phyloP scores from a whole-genome alignment of 2,888 invertebrate species.

The Iselma pallidipennis region DNA sequence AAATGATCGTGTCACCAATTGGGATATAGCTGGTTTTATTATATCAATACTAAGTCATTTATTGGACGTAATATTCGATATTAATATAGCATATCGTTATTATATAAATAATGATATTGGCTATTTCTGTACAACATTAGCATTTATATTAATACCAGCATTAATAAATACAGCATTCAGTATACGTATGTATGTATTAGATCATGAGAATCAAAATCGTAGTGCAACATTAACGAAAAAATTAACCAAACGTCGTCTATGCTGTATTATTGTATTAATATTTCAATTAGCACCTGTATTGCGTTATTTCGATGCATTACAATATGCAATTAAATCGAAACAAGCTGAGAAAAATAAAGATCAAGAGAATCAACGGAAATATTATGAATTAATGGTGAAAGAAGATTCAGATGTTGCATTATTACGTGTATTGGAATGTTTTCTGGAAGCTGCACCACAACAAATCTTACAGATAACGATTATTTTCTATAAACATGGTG shows the following conservation, averaged over 20 bases:
- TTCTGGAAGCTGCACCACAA: slow-evolving; percentile 80
- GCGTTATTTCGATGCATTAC: slow-evolving; percentile 66
- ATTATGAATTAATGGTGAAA: slow-evolving; percentile 74
- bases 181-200: slow-evolving; percentile 68
- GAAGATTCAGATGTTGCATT: slow-evolving; percentile 81
- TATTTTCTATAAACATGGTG: slow-evolving; percentile 61
- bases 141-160: slow-evolving; percentile 74
- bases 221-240: slow-evolving; percentile 62
- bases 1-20: slow-evolving; percentile 62
- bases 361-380: slow-evolving; percentile 63
- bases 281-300: slow-evolving; percentile 76
- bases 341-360: slow-evolving; percentile 64
- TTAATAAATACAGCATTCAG: slow-evolving; percentile 76
- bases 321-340: slow-evolving; percentile 70
- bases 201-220: slow-evolving; percentile 61
- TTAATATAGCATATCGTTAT: slow-evolving; percentile 71
- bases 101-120: slow-evolving; percentile 59
- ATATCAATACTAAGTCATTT: slow-evolving; percentile 72
- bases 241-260: slow-evolving; percentile 62
- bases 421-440: slow-evolving; percentile 77
- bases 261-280: slow-evolving; percentile 65
- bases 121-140: slow-evolving; percentile 71
- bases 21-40: slow-evolving; percentile 67
- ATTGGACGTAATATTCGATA: slow-evolving; percentile 70
- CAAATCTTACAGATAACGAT: slow-evolving; percentile 76